A percentile compares a stretch with the other conserved stretches of the same genome.
Conservation (phyloP, 2,113 vertebrate genomes). For the Oreocharis arfaki region DNA sequence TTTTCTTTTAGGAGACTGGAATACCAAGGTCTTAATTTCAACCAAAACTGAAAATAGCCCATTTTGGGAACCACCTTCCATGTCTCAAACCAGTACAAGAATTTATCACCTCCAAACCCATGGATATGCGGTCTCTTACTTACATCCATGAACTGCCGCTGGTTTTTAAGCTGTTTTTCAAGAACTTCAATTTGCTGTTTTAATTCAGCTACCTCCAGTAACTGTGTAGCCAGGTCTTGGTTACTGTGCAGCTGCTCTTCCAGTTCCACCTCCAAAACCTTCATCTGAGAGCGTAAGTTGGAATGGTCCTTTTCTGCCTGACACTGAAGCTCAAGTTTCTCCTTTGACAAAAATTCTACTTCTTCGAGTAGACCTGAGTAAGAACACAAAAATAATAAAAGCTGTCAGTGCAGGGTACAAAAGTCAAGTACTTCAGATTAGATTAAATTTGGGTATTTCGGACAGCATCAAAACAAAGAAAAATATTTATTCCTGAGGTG, state of each 20-base stretch:
- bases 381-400: background rate
- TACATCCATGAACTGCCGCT: constrained; percentile 94
- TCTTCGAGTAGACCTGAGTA: constrained; percentile 81
- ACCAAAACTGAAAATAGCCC: background rate
- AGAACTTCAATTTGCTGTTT: constrained; percentile 84
- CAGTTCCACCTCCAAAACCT: constrained; percentile 82
- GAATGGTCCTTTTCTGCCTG: constrained; percentile 88
- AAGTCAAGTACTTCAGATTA: background rate
- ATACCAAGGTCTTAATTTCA: background rate
- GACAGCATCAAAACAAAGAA: background rate
- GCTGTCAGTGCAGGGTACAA: background rate
- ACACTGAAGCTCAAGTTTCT: constrained; percentile 83
- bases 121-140: background rate
- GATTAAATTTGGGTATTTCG: background rate
- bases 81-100: background rate
- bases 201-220: constrained; percentile 78
- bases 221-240: constrained; percentile 72
- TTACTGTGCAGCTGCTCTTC: constrained; percentile 84
- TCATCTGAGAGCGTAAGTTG: constrained; percentile 77
- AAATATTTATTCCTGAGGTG: background rate
- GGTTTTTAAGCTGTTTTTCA: constrained; percentile 89
- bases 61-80: background rate
- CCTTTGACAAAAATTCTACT: constrained; percentile 78
- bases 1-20: background rate
- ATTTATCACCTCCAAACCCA: background rate